Conservation (phyloP, 2,113 vertebrate genomes). For the Apodemus sylvaticus region DNA sequence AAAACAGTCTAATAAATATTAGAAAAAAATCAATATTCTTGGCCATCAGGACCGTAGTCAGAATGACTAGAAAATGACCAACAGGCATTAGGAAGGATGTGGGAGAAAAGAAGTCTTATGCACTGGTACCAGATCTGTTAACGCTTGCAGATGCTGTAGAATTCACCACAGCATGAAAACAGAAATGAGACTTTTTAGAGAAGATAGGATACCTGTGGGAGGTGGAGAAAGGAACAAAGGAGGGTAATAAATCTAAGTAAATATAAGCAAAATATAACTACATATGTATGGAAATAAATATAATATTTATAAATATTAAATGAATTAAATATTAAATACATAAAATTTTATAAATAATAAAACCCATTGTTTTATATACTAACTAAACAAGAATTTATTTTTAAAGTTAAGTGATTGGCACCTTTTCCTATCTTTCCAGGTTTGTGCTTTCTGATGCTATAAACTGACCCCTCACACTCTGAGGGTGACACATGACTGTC, state of each 20-base stretch:
- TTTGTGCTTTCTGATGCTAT: background rate
- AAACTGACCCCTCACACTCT: background rate
- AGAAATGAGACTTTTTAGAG: background rate
- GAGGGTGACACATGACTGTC: fast-evolving
- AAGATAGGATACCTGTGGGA: background rate
- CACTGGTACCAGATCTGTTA: background rate
- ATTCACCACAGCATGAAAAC: background rate
- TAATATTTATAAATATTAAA: no score
- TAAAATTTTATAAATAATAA: no score
- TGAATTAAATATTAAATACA: no score
- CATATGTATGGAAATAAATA: background rate
- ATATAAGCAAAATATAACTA: background rate
- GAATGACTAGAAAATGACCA: background rate
- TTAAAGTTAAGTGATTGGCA: background rate
- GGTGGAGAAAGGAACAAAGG: background rate
- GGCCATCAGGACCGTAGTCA: background rate
- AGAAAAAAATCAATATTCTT: background rate
- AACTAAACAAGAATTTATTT: background rate
- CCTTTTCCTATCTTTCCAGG: background rate
- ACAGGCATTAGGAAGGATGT: background rate
- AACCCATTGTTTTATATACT: background rate
- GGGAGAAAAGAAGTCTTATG: no score
- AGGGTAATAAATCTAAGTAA: background rate
- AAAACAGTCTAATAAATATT: background rate
- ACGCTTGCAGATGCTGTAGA: no score